Evolutionary conservation across 2,797 vertebrate species (phyloP), one percentile per base, ranked within the genome.

Genomic region (Cossypha niveicapilla): DNA sequence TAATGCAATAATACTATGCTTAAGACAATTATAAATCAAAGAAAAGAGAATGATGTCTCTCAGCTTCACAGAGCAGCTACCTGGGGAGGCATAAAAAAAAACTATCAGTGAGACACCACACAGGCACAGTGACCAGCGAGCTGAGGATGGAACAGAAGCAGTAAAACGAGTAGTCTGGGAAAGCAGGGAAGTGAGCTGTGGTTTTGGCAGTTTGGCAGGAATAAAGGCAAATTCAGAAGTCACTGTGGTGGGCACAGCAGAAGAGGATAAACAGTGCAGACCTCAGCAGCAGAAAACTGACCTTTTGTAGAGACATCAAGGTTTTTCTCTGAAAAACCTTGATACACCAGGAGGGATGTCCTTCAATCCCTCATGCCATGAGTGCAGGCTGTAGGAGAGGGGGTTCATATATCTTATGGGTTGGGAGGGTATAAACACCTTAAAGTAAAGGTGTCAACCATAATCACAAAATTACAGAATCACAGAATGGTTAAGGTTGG

Each of bases 1-100:
- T 73, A 78, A 90, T 79, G 66, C 56, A 84, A 19, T 93, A 88
- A 92, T 1, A 1, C 41, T 37, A 47, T 13, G 44, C 42, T 81
- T 68, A 83, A 88, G 32, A 94, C 56, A 92, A 93, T 73, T 75
- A 84, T 56, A 96, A 94, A 94, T 90, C 90, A 88, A 92, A 92
- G 72, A 62, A 42, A 78, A 82, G 32, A 84, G 58, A 93, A 25
- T 0, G 1, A 22, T 57, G n/a, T 56, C 60, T 89, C 45, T 63
- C 39, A 71, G 68, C 34, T 80, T 88, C 27, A 63, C 23, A 3
- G 54, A 80, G 42, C 39, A 62, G 8, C 30, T 51, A n/a, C 25
- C 39, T 1, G 0, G 11, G 42, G 54, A 72, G 35, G 13, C 24
- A 17, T 1, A 1, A 74, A 57, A 42, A 45, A 83, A 83, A 44